Conservation (phyloP, 2,113 vertebrate species). For the Aythya baeri region DNA sequence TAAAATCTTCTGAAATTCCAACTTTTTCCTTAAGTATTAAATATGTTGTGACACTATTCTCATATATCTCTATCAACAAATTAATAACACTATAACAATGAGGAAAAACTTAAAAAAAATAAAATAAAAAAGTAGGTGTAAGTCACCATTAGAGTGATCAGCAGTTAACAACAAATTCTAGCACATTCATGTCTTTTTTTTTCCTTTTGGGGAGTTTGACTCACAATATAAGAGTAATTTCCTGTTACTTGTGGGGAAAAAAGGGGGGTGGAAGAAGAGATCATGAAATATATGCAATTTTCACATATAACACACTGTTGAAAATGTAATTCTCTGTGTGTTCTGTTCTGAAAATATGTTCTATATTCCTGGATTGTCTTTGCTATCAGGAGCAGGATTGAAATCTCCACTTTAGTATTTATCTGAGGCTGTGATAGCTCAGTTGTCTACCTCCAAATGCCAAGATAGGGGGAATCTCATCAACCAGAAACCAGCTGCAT, state of each 20-base stretch:
- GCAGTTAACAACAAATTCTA: slow-evolving; percentile 38
- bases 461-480: slow-evolving; percentile 93
- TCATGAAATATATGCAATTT: slow-evolving; percentile 73
- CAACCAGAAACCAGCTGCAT: slow-evolving; percentile 85
- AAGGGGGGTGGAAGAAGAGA: not conserved
- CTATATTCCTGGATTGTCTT: slow-evolving; percentile 87
- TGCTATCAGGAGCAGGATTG: slow-evolving; percentile 85
- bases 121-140: not conserved
- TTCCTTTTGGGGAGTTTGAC: not conserved
- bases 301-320: slow-evolving; percentile 23
- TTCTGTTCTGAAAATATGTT: slow-evolving; percentile 76
- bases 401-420: slow-evolving; percentile 98
- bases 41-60: slow-evolving; percentile 16
- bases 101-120: not conserved
- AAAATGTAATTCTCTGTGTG: slow-evolving; percentile 76
- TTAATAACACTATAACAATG: slow-evolving; percentile 5
- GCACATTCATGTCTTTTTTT: slow-evolving; percentile 13
- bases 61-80: slow-evolving; percentile 39
- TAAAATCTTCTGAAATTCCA: slow-evolving; percentile 44
- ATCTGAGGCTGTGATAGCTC: slow-evolving; percentile 96
- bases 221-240: slow-evolving; percentile 55
- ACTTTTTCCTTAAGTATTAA: slow-evolving; percentile 34
- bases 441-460: slow-evolving; percentile 94
- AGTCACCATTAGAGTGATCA: slow-evolving; percentile 50
- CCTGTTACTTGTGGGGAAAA: slow-evolving; percentile 11